Conservation (phyloP, 2,797 vertebrate species). For the Synanceia verrucosa region DNA sequence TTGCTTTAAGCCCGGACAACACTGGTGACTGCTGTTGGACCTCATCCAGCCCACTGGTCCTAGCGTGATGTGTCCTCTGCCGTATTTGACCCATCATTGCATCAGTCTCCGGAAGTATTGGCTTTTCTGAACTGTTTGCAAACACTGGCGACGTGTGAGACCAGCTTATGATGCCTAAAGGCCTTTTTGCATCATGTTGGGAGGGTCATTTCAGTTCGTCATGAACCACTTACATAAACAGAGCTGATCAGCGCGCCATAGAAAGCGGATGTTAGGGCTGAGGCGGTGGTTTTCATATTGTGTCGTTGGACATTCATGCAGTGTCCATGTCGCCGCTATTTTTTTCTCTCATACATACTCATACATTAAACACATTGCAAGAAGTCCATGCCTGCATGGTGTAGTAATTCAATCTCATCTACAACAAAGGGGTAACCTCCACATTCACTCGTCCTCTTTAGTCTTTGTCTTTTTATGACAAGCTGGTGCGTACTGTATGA, state of each 20-base stretch:
- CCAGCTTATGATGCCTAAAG: slow-evolving; percentile 46
- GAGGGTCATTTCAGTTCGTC: slow-evolving; percentile 40
- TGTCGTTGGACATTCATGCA: not conserved
- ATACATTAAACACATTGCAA: not conserved
- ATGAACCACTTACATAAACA: slow-evolving; percentile 24
- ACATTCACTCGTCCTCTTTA: not conserved
- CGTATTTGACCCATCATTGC: slow-evolving; percentile 38
- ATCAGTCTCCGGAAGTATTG: slow-evolving; percentile 57
- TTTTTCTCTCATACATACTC: not conserved
- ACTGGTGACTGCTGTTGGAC: slow-evolving; percentile 42
- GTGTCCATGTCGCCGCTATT: not conserved
- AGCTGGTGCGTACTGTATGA: no score
- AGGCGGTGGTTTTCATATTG: not conserved
- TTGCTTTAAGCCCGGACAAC: slow-evolving; percentile 13
- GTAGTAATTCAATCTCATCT: not conserved
- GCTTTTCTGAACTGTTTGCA: slow-evolving; percentile 73
- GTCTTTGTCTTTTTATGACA: not conserved
- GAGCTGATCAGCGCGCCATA: not conserved
- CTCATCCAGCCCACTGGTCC: slow-evolving; percentile 16
- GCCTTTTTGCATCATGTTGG: slow-evolving; percentile 26
- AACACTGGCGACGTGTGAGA: slow-evolving; percentile 68
- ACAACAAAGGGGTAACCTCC: not conserved
- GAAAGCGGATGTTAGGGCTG: not conserved
- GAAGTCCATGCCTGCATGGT: not conserved
- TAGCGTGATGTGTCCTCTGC: slow-evolving; percentile 43